Percentiles rank a stretch among this genome's conserved stretches.
Evolutionary conservation across 2,113 vertebrate genomes (phyloP).

Genomic region (Sakesphorus luctuosus): DNA sequence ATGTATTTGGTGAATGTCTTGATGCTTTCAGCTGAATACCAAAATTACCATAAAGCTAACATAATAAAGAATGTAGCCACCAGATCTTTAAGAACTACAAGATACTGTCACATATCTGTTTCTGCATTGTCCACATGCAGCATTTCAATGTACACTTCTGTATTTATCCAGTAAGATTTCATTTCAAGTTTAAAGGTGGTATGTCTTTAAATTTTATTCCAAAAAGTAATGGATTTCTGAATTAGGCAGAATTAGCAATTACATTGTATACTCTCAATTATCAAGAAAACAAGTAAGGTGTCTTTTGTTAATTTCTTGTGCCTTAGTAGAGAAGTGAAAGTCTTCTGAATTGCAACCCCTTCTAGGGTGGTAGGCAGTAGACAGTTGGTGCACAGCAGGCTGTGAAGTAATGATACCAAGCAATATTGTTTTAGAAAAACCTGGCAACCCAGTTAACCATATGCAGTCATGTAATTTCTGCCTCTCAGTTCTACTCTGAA

Average conservation of each 20-base stretch:
- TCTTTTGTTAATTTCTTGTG: not conserved
- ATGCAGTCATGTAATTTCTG: conserved; percentile 6
- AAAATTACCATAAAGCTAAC: not conserved
- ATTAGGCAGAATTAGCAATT: not conserved
- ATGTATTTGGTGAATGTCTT: not conserved
- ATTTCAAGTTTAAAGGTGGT: not conserved
- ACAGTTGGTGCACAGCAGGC: conserved; percentile 60
- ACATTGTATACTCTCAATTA: not conserved
- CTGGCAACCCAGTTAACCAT: conserved; percentile 29
- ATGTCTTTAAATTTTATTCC: not conserved
- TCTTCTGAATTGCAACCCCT: not conserved
- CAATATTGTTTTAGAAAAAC: conserved; percentile 11
- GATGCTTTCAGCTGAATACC: not conserved
- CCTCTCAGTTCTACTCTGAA: not conserved
- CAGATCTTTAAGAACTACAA: not conserved
- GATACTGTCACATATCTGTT: not conserved
- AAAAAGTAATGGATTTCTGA: not conserved
- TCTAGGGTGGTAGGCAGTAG: not conserved
- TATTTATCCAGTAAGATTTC: not conserved
- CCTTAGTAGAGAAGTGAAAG: not conserved
- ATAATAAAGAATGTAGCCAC: not conserved
- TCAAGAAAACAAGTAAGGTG: not conserved
- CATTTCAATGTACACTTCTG: not conserved
- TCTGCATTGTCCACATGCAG: not conserved
- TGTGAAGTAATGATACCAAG: not conserved